Percentiles rank a stretch among this genome's conserved stretches.
Conservation (phyloP, 2,113 vertebrate species). For the Malurus melanocephalus region DNA sequence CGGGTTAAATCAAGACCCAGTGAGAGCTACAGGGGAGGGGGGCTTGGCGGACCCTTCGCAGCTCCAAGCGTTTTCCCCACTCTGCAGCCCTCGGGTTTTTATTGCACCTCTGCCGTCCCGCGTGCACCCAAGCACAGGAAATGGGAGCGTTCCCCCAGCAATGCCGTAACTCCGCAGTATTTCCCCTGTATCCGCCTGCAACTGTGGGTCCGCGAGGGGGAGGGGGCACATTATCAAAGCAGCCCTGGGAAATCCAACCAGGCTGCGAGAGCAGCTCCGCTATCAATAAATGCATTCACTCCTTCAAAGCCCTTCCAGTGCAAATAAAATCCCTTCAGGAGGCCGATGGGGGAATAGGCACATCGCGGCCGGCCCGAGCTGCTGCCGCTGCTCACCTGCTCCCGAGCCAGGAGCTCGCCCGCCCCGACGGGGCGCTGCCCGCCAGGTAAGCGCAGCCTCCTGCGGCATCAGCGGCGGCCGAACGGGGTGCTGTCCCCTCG, state of each 20-base stretch:
- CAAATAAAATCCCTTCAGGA: conserved; percentile 33
- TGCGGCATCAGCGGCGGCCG: background rate
- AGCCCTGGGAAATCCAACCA: conserved; percentile 12
- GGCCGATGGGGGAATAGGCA: background rate
- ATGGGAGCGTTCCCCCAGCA: background rate
- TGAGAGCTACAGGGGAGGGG: background rate
- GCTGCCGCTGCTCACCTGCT: background rate
- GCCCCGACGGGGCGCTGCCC: background rate
- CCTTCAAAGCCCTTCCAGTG: background rate
- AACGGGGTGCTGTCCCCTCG: too few relatives aligned
- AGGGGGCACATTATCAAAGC: background rate
- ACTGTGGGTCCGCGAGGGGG: background rate
- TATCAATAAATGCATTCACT: conserved; percentile 33
- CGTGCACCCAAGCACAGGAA: background rate
- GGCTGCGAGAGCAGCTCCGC: background rate
- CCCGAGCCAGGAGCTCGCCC: background rate
- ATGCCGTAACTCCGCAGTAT: background rate
- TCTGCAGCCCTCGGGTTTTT: background rate
- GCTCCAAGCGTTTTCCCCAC: background rate
- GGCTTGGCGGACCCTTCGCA: background rate
- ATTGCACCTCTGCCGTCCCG: background rate
- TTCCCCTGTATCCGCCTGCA: background rate
- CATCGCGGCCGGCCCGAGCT: background rate
- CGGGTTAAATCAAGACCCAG: background rate
- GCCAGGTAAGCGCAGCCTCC: background rate